Evolutionary conservation across 2,113 vertebrate species (phyloP).

Genomic region (Progne subis): DNA sequence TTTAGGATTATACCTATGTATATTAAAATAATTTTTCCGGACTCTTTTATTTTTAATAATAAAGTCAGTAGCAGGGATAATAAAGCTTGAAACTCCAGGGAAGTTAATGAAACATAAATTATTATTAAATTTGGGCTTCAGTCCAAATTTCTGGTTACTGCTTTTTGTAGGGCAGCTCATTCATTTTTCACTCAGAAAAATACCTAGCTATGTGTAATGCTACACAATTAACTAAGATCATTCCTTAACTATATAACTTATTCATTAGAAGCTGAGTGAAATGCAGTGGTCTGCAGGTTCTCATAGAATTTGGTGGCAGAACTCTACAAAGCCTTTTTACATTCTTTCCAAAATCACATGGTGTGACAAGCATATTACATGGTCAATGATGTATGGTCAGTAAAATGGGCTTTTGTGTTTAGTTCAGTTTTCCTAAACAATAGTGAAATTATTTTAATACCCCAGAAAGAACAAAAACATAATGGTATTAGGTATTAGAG

Average conservation of each 20-base stretch:
- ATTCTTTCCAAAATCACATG: not conserved
- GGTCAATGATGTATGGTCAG: not conserved
- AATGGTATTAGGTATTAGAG: not conserved
- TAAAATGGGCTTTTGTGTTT: not conserved
- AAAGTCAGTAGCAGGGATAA: not conserved
- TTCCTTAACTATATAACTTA: not conserved
- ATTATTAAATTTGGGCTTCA: slow-evolving; percentile 5
- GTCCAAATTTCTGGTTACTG: slow-evolving; percentile 13
- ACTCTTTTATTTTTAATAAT: slow-evolving; percentile 24
- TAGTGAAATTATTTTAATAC: not conserved
- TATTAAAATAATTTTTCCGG: not conserved
- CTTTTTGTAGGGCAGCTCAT: not conserved
- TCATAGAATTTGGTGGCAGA: not conserved
- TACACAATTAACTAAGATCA: not conserved
- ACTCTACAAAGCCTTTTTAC: not conserved
- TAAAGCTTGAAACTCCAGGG: slow-evolving; percentile 20
- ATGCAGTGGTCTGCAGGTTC: not conserved
- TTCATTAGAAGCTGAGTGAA: not conserved
- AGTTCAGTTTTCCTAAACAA: not conserved
- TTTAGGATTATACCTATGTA: not conserved
- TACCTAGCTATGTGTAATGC: not conserved
- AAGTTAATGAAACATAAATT: slow-evolving; percentile 27
- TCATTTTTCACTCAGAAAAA: slow-evolving; percentile 29
- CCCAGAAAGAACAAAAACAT: not conserved
- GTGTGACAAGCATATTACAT: not conserved